A percentile compares a stretch with the other conserved stretches of the same genome.
phyloP scores from a whole-genome alignment of 2,888 invertebrate genomes.

The Tetranychus piercei region DNA sequence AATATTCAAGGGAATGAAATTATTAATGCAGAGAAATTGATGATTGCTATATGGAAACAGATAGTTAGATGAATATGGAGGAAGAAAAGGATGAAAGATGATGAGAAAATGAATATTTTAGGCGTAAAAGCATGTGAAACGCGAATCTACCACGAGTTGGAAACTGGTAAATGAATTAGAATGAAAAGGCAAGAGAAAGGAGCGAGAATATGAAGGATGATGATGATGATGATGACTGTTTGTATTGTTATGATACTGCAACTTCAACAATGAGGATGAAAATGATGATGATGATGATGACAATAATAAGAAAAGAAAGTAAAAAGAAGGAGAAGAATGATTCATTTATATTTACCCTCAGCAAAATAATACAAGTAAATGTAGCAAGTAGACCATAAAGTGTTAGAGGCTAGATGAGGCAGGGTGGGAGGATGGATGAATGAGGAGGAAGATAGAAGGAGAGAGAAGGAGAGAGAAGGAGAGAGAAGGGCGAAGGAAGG shows the following conservation, averaged over 20 bases:
- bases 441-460: background rate
- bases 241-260: background rate
- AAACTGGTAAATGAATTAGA: background rate
- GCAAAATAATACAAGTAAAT: background rate
- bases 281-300: background rate
- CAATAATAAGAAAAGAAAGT: background rate
- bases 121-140: background rate
- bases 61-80: background rate
- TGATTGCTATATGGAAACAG: too few relatives aligned
- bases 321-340: background rate
- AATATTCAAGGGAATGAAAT: too few relatives aligned
- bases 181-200: background rate
- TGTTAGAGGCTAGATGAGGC: background rate
- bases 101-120: background rate
- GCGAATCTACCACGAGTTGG: background rate
- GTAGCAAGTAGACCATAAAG: background rate
- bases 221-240: background rate
- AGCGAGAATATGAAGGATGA: background rate
- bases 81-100: background rate
- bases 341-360: background rate
- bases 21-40: too few relatives aligned
- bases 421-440: background rate
- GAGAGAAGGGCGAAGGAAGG: background rate
- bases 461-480: background rate
- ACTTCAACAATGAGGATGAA: background rate